Conservation (phyloP, 2,888 invertebrate genomes). For the Pantelozetes paolii region DNA sequence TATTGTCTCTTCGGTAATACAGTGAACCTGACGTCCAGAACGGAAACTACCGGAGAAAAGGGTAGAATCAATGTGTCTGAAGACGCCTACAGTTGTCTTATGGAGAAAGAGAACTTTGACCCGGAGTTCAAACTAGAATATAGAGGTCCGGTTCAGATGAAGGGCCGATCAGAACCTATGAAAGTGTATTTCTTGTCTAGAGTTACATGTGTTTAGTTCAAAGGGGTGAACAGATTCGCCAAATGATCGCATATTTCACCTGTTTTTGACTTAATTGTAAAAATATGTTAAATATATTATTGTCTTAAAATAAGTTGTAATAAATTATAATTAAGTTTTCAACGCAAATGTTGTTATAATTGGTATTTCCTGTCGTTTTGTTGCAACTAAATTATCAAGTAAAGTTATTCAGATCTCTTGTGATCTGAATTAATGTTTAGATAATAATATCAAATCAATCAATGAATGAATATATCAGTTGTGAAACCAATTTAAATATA, state of each 20-base stretch:
- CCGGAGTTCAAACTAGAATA: conserved; percentile 77
- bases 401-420: too few species aligned
- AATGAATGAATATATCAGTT: neutral
- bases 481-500: neutral
- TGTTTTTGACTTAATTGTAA: neutral
- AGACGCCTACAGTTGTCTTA: conserved; percentile 80
- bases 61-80: conserved; percentile 87
- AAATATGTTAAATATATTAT: neutral
- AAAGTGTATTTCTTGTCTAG: conserved; percentile 76
- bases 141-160: conserved; percentile 84
- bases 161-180: conserved; percentile 89
- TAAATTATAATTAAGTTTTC: conserved; percentile 17
- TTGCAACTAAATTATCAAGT: too few species aligned
- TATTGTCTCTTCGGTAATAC: conserved; percentile 91
- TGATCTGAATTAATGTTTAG: neutral
- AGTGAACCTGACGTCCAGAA: conserved; percentile 85
- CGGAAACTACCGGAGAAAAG: conserved; percentile 83
- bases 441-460: neutral
- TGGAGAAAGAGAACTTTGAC: conserved; percentile 74
- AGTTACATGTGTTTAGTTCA: neutral
- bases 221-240: too few species aligned
- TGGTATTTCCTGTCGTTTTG: neutral
- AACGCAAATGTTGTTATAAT: neutral
- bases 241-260: neutral
- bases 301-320: neutral